Evolutionary conservation across 2,888 invertebrate genomes (phyloP).

Genomic region (Pseudanteris insignis): DNA sequence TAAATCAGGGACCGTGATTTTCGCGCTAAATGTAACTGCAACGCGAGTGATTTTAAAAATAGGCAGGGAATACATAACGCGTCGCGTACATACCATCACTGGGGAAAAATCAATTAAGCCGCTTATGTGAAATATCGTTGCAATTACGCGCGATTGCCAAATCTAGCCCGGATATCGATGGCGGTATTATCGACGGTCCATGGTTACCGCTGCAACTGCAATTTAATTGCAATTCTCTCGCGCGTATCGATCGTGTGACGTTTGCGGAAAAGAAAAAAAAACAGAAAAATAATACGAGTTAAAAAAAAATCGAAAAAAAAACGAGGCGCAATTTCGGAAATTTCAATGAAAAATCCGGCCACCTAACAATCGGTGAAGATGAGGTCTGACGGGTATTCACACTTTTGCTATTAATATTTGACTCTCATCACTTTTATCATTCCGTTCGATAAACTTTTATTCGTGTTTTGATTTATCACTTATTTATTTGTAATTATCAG

Average conservation of each 20-base stretch:
- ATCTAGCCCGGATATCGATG: conserved; percentile 60
- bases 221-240: conserved; percentile 49
- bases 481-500: conserved; percentile 36
- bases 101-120: conserved; percentile 64
- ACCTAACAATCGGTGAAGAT: conserved; percentile 30
- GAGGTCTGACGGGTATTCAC: conserved; percentile 34
- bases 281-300: not conserved
- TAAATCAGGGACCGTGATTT: conserved; percentile 32
- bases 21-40: conserved; percentile 20
- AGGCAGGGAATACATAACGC: conserved; percentile 46
- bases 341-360: conserved; percentile 12
- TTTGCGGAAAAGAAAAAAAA: conserved; percentile 4
- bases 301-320: no score
- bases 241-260: conserved; percentile 35
- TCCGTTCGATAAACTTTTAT: conserved; percentile 29
- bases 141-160: conserved; percentile 61
- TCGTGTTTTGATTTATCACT: conserved; percentile 35
- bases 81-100: conserved; percentile 40
- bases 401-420: conserved; percentile 28
- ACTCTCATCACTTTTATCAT: conserved; percentile 22
- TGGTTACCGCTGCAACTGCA: conserved; percentile 45
- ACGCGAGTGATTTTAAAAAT: conserved; percentile 51
- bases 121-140: conserved; percentile 62
- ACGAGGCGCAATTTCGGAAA: conserved; percentile 25
- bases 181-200: conserved; percentile 55